Conservation (phyloP, 2,113 vertebrate genomes). For the Ochotona princeps region DNA sequence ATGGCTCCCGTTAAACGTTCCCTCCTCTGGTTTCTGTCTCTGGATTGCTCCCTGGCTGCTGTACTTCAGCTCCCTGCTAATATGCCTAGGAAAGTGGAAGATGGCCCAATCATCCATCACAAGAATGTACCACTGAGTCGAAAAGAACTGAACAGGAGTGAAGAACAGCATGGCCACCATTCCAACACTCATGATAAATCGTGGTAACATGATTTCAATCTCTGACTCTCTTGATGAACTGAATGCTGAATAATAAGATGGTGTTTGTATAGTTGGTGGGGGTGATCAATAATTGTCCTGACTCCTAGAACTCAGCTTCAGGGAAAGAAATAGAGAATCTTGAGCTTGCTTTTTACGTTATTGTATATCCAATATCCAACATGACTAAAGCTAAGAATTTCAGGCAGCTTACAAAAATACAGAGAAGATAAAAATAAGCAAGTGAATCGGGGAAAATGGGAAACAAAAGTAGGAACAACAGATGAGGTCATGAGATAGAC, state of each 20-base stretch:
- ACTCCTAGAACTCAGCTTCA: background rate
- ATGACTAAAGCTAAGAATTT: background rate
- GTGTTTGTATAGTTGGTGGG: background rate
- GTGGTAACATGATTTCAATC: background rate
- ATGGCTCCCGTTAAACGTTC: background rate
- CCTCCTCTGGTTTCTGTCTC: background rate
- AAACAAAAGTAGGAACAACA: background rate
- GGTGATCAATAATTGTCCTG: background rate
- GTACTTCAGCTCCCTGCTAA: too few relatives aligned
- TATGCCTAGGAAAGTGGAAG: background rate
- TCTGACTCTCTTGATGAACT: background rate
- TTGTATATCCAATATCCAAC: background rate
- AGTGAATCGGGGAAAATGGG: background rate
- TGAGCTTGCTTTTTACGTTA: background rate
- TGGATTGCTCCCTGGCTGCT: background rate
- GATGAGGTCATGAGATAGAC: background rate
- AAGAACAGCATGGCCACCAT: background rate
- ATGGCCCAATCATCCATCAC: background rate
- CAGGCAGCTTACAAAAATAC: background rate
- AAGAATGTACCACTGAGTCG: background rate
- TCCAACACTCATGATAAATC: background rate
- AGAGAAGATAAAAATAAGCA: background rate
- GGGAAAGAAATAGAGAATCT: background rate
- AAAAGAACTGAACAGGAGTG: background rate
- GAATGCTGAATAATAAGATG: background rate